phyloP scores from a whole-genome alignment of 1,140 invertebrate species.

The Sesamia nonagrioides region DNA sequence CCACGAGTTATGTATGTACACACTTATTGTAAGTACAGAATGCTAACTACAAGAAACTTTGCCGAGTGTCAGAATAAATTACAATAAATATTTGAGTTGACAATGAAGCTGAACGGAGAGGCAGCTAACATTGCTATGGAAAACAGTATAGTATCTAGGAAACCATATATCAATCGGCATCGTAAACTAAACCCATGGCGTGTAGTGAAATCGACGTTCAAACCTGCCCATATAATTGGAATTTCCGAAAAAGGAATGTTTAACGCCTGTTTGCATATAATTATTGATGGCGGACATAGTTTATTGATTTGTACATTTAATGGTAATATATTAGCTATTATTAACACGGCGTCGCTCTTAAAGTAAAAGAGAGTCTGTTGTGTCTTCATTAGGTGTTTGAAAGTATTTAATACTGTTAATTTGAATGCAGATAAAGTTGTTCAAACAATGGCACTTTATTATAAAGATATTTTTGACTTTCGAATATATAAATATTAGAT shows the following conservation, averaged over 20 bases:
- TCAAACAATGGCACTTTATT: background rate
- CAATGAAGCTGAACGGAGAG: conserved; percentile 60
- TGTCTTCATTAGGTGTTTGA: conserved; percentile 27
- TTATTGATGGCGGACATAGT: conserved; percentile 34
- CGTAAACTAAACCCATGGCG: conserved; percentile 64
- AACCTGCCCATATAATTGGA: conserved; percentile 64
- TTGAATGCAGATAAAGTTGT: background rate
- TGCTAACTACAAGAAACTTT: conserved; percentile 46
- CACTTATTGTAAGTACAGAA: conserved; percentile 45
- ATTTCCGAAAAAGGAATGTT: conserved; percentile 65
- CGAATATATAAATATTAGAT: too few relatives aligned
- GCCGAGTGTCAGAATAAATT: conserved; percentile 63
- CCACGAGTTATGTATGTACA: conserved; percentile 49
- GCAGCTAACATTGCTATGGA: conserved; percentile 53
- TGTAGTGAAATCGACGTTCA: conserved; percentile 64
- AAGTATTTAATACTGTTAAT: background rate
- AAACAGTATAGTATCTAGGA: conserved; percentile 64
- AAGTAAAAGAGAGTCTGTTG: conserved; percentile 2
- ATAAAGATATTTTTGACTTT: background rate
- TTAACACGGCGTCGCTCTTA: background rate
- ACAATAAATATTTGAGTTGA: conserved; percentile 67
- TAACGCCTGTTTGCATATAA: conserved; percentile 48
- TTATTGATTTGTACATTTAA: conserved; percentile 32
- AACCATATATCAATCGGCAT: conserved; percentile 63
- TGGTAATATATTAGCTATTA: conserved; percentile 25